Evolutionary conservation across 1,140 invertebrate species (phyloP).

Genomic region (Tribolium castaneum): DNA sequence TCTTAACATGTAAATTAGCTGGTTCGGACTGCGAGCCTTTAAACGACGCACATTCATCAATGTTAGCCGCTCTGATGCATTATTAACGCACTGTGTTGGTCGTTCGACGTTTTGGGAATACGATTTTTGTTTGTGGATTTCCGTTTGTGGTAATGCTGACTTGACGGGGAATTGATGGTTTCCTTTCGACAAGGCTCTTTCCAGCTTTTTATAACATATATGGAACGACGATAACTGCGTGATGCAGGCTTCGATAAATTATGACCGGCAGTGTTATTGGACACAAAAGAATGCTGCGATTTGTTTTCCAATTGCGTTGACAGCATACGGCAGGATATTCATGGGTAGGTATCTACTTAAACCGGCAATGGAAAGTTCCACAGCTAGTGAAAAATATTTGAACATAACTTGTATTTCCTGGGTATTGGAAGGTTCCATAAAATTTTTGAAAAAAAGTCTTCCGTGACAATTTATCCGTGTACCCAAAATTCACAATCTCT

Average conservation of each 20-base stretch:
- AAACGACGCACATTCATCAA: slow-evolving; percentile 37
- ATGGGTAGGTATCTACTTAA: not conserved
- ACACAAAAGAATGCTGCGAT: not conserved
- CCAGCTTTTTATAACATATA: not conserved
- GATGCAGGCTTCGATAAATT: not conserved
- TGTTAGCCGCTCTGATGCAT: slow-evolving; percentile 37
- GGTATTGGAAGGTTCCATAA: no score
- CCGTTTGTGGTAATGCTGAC: slow-evolving; percentile 36
- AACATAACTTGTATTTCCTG: no score
- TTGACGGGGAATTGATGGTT: slow-evolving; percentile 33
- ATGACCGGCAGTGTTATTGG: not conserved
- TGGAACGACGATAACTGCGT: not conserved
- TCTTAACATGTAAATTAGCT: slow-evolving; percentile 46
- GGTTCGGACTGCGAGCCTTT: slow-evolving; percentile 24
- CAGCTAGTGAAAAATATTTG: not conserved
- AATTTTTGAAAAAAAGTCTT: no score
- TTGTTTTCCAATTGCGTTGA: not conserved
- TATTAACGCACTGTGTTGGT: slow-evolving; percentile 39
- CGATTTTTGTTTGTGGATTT: slow-evolving; percentile 32
- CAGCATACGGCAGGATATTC: not conserved
- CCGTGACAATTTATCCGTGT: no score
- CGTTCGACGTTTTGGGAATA: slow-evolving; percentile 37
- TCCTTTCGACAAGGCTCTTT: slow-evolving; percentile 31
- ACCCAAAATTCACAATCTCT: no score
- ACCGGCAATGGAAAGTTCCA: no score